Base-by-base conservation (phyloP, 2,113 vertebrate species). In the Emydocephalus ijimae region DNA sequence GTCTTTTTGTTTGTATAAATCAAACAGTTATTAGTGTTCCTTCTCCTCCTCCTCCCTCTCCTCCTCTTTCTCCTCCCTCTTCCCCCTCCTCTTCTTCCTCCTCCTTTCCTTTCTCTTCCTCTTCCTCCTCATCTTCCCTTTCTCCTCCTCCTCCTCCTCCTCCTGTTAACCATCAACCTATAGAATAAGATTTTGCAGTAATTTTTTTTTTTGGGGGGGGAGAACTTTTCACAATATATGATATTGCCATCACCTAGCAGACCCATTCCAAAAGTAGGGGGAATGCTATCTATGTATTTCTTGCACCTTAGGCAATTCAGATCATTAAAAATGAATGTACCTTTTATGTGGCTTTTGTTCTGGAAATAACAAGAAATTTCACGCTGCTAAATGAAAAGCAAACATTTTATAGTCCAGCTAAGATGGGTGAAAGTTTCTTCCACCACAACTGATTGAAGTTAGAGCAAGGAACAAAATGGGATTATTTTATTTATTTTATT, bases 341-440 rank as follows among this genome's bases (percentile, higher is more conserved):
- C 69, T 43, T 91, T 91, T 85, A 91, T 43, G 34, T 85, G 26
- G 61, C 34, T 24, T 43, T 85, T 91, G 85, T 85, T 95, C 34
- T 88, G 89, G 52, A 93, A 95, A 94, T 69, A 92, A 24, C 18
- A 89, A 85, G 92, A 1, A 92, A 92, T 57, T 87, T 56, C 0
- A 29, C 85, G 48, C 21, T 0, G 23, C 48, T 88, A 29, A 61
- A 90, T 43, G 54, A 90, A 85, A 15, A 91, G 64, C 85, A 88
- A 92, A 90, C 7, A 29, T n/a, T 4, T 59, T 8, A 59, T 81
- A 0, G 4, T 57, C 34, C 29, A 93, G 93, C 92, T 8, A 93
- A 11, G 6, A 86, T 85, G 59, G 56, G 20, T 86, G n/a, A 45
- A 90, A 87, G 86, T 50, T 0, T 34, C 5, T 54, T 92, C 92